phyloP scores from a whole-genome alignment of 64 coral and sea anemone genomes.

The Acropora tenuis region DNA sequence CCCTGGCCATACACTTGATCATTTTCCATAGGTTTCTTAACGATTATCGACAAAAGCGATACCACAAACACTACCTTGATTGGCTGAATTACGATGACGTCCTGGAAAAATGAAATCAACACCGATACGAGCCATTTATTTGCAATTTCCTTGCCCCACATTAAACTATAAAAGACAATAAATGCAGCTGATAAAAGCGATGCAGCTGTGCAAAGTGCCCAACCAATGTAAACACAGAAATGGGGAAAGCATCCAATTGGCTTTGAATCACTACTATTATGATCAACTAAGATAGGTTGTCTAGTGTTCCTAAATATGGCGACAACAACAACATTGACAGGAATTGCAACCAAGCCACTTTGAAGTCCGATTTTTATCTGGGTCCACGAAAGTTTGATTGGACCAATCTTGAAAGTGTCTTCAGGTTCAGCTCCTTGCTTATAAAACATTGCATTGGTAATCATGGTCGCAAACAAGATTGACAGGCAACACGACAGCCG shows the following conservation, averaged over 20 bases:
- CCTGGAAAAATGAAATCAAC: slow-evolving; percentile 82
- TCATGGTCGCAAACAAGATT: slow-evolving; percentile 80
- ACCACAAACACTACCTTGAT: slow-evolving; percentile 74
- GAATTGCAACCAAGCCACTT: slow-evolving; percentile 70
- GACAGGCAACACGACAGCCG: slow-evolving; percentile 80
- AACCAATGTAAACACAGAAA: slow-evolving; percentile 67
- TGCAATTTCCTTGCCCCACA: slow-evolving; percentile 83
- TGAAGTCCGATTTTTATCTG: slow-evolving; percentile 82
- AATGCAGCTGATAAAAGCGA: slow-evolving; percentile 56
- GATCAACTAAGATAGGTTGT: background rate
- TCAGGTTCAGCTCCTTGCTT: slow-evolving; percentile 19
- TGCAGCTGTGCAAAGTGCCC: slow-evolving; percentile 63
- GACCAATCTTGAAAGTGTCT: slow-evolving; percentile 70
- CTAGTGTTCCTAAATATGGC: slow-evolving; percentile 81
- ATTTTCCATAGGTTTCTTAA: slow-evolving; percentile 75
- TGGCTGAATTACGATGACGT: slow-evolving; percentile 83
- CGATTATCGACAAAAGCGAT: slow-evolving; percentile 62
- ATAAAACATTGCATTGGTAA: slow-evolving; percentile 94
- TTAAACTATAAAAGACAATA: slow-evolving; percentile 83
- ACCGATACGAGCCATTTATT: slow-evolving; percentile 86
- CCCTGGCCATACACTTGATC: slow-evolving; percentile 47
- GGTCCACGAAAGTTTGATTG: slow-evolving; percentile 66
- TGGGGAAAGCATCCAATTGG: slow-evolving; percentile 31
- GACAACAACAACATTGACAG: slow-evolving; percentile 79
- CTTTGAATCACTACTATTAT: background rate